phyloP scores from a whole-genome alignment of 2,113 vertebrate genomes.

The Cyprinus carpio region DNA sequence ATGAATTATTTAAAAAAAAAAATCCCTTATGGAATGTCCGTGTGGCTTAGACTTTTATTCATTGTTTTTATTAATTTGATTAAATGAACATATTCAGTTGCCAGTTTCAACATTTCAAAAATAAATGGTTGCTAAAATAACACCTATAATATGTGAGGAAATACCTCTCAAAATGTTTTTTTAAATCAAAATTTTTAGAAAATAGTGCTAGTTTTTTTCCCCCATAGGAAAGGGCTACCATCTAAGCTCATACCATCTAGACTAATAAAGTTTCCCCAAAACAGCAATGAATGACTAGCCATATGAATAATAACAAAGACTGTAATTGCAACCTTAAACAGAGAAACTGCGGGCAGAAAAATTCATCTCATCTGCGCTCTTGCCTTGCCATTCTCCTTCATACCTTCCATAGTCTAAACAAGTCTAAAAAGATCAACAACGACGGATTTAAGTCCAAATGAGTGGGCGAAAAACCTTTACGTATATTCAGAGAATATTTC shows the following conservation, averaged over 20 bases:
- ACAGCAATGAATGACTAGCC: background rate
- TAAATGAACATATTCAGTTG: background rate
- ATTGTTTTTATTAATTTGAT: background rate
- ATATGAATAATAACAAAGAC: background rate
- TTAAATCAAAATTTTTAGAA: background rate
- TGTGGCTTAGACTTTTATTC: background rate
- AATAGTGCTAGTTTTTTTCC: background rate
- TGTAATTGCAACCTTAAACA: background rate
- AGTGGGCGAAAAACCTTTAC: conserved; percentile 37
- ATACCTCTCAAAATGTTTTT: background rate
- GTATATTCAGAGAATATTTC: conserved; percentile 42
- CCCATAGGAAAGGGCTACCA: background rate
- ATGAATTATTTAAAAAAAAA: background rate
- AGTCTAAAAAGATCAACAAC: conserved; percentile 52
- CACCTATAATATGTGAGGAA: background rate
- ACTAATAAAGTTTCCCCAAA: background rate
- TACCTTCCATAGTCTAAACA: conserved; percentile 52
- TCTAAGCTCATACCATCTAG: background rate
- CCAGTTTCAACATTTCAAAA: background rate
- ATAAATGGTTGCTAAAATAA: background rate
- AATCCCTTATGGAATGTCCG: background rate
- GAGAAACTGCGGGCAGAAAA: background rate
- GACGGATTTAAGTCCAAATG: conserved; percentile 39
- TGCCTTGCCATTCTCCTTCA: conserved; percentile 26
- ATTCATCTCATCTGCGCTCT: background rate